A percentile compares a stretch with the other conserved stretches of the same genome.
Evolutionary conservation across 2,797 vertebrate species (phyloP).

Genomic region (Avahi laniger): DNA sequence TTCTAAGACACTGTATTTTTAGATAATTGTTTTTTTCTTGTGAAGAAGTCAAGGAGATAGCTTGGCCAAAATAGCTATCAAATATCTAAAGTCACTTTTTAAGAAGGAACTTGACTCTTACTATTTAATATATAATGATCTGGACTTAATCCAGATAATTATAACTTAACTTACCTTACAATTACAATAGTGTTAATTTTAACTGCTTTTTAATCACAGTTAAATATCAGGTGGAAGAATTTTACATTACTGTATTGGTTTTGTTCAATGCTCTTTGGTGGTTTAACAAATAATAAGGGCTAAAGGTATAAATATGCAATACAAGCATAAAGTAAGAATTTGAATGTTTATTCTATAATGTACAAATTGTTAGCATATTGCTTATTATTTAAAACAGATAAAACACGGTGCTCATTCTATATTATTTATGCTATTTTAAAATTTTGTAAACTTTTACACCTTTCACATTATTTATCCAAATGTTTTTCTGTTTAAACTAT

Average conservation of each 20-base stretch:
- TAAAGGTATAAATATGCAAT: neutral
- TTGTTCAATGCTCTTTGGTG: neutral
- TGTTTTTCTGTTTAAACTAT: neutral
- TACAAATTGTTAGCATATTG: neutral
- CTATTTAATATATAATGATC: neutral
- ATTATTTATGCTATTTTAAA: neutral
- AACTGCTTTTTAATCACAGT: neutral
- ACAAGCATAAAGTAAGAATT: neutral
- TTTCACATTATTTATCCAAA: neutral
- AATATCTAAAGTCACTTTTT: neutral
- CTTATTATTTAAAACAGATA: neutral
- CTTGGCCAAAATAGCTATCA: neutral
- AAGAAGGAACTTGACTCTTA: neutral
- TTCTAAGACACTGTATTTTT: neutral
- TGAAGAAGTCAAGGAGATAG: neutral
- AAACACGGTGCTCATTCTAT: neutral
- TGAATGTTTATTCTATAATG: neutral
- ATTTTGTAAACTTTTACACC: neutral
- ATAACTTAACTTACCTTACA: neutral
- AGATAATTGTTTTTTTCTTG: neutral
- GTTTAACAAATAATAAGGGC: neutral
- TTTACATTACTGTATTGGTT: neutral
- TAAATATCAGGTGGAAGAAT: neutral
- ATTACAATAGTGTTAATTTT: neutral
- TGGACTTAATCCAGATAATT: neutral